Evolutionary conservation across 2,797 vertebrate species (phyloP).

Genomic region (Anomalospiza imberbis): DNA sequence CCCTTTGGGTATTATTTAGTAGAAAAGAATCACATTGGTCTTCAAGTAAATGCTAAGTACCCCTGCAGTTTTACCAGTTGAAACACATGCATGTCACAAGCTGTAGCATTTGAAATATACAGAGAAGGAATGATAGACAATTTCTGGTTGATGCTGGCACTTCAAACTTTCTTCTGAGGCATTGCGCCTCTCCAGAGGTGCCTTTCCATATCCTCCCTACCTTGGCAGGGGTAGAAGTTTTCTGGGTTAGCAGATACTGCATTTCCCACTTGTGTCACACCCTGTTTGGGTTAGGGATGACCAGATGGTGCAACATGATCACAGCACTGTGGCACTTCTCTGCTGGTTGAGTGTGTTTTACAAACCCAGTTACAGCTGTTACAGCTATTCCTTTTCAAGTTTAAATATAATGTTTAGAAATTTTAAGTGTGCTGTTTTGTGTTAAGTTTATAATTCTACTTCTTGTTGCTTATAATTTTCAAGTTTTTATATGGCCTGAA

Average conservation of each 20-base stretch:
- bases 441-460: background rate
- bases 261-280: constrained; percentile 4
- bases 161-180: background rate
- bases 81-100: background rate
- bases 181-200: background rate
- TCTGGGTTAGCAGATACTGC: background rate
- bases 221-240: background rate
- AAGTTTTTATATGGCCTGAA: background rate
- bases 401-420: background rate
- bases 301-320: constrained; percentile 43
- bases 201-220: background rate
- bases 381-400: background rate
- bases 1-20: background rate
- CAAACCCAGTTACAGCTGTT: background rate
- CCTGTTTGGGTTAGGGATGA: background rate
- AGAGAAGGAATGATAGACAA: background rate
- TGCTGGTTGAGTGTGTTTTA: constrained; percentile 31
- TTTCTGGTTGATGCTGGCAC: background rate
- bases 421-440: background rate
- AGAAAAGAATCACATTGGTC: background rate
- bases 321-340: background rate
- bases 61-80: background rate
- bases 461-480: background rate
- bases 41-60: background rate
- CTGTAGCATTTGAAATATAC: background rate